A percentile compares a stretch with the other conserved stretches of the same genome.
Conservation (phyloP, 2,797 vertebrate genomes). For the Anisognathus igniventris region DNA sequence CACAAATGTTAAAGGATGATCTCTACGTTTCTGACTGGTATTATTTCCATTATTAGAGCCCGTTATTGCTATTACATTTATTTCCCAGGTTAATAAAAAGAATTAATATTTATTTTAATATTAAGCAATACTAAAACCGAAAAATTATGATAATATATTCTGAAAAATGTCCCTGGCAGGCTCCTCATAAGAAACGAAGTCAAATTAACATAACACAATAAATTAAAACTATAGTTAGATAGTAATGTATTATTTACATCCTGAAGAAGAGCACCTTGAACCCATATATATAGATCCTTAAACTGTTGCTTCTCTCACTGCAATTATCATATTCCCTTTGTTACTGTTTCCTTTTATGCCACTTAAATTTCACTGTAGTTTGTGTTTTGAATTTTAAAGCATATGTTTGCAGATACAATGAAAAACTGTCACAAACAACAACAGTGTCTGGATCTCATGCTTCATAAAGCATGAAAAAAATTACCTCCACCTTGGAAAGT, state of each 20-base stretch:
- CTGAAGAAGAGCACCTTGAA: background rate
- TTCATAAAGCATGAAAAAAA: background rate
- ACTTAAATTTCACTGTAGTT: background rate
- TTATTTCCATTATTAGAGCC: background rate
- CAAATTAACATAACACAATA: background rate
- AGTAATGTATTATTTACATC: background rate
- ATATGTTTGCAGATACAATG: background rate
- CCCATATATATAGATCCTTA: background rate
- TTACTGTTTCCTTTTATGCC: background rate
- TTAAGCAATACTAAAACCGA: background rate
- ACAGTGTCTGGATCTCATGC: background rate
- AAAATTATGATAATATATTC: background rate
- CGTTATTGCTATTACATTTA: background rate
- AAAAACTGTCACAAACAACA: background rate
- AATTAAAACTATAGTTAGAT: background rate
- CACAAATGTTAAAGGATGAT: constrained; percentile 31
- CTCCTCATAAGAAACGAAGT: background rate
- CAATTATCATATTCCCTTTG: background rate
- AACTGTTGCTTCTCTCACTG: background rate
- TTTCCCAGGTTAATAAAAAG: constrained; percentile 16
- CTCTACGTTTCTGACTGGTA: constrained; percentile 2
- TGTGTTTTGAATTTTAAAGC: background rate
- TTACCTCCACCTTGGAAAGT: background rate
- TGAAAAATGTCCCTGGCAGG: background rate
- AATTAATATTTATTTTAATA: background rate